Evolutionary conservation across 2,888 invertebrate species (phyloP).

Genomic region (Stenchaetothrips biformis): DNA sequence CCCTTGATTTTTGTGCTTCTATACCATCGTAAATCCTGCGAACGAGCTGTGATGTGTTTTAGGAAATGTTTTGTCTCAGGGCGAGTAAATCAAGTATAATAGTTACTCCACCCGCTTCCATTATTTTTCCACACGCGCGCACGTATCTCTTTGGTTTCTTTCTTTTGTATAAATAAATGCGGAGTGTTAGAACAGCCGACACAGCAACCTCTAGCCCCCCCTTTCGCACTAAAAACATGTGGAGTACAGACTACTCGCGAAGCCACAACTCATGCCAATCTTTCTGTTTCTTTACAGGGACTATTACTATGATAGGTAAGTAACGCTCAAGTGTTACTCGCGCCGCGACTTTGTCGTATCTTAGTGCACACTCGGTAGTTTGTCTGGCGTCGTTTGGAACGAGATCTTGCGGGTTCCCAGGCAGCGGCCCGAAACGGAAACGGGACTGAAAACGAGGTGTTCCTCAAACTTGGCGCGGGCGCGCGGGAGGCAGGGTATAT

Average conservation of each 20-base stretch:
- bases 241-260: too few relatives aligned
- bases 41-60: too few relatives aligned
- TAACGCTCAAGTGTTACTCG: not conserved
- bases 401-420: too few relatives aligned
- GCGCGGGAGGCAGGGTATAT: too few relatives aligned
- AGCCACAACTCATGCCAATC: not conserved
- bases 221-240: not conserved
- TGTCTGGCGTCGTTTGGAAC: too few relatives aligned
- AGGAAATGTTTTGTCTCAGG: too few relatives aligned
- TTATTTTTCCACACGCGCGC: not conserved
- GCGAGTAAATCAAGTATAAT: too few relatives aligned
- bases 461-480: too few relatives aligned
- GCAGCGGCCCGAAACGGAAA: too few relatives aligned
- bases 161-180: not conserved
- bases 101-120: not conserved
- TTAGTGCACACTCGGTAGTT: too few relatives aligned
- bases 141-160: not conserved
- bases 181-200: not conserved
- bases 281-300: not conserved
- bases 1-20: constrained; percentile 14
- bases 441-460: too few relatives aligned
- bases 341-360: too few relatives aligned
- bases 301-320: constrained; percentile 9
- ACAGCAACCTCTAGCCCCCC: not conserved
- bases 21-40: not conserved